phyloP scores from a whole-genome alignment of 2,888 invertebrate genomes.

The Busseola fusca region DNA sequence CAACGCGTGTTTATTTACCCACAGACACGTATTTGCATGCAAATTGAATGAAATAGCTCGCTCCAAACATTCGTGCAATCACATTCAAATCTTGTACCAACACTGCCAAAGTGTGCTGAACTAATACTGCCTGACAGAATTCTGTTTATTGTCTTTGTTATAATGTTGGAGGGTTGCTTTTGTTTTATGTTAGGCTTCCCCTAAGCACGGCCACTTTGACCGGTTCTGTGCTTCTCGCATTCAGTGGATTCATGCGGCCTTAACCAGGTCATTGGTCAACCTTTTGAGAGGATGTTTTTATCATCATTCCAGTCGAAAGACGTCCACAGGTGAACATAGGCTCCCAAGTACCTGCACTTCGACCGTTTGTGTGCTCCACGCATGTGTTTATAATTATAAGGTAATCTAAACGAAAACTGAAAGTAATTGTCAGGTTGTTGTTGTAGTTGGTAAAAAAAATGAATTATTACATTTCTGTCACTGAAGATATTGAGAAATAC shows the following conservation, averaged over 20 bases:
- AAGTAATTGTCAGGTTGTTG: background rate
- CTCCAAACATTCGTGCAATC: constrained; percentile 53
- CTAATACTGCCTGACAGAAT: constrained; percentile 41
- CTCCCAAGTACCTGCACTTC: too few relatives aligned
- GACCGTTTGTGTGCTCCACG: too few relatives aligned
- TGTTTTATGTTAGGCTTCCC: background rate
- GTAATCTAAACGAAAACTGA: background rate
- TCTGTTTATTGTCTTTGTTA: constrained; percentile 29
- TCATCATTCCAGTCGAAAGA: too few relatives aligned
- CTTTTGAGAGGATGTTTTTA: background rate
- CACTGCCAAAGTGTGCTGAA: constrained; percentile 44
- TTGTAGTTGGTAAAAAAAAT: too few relatives aligned
- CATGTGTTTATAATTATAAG: too few relatives aligned
- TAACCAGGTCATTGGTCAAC: too few relatives aligned
- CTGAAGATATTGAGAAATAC: background rate
- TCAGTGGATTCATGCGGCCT: too few relatives aligned
- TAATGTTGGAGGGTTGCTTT: background rate
- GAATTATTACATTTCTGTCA: background rate
- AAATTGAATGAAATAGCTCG: constrained; percentile 59
- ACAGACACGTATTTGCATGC: constrained; percentile 57
- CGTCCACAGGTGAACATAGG: too few relatives aligned
- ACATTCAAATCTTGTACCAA: constrained; percentile 58
- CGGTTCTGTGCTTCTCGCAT: background rate
- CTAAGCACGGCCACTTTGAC: background rate
- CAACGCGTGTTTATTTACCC: constrained; percentile 51